Base-by-base conservation (phyloP, 2,888 invertebrate genomes). In the Polydesmus complanatus region DNA sequence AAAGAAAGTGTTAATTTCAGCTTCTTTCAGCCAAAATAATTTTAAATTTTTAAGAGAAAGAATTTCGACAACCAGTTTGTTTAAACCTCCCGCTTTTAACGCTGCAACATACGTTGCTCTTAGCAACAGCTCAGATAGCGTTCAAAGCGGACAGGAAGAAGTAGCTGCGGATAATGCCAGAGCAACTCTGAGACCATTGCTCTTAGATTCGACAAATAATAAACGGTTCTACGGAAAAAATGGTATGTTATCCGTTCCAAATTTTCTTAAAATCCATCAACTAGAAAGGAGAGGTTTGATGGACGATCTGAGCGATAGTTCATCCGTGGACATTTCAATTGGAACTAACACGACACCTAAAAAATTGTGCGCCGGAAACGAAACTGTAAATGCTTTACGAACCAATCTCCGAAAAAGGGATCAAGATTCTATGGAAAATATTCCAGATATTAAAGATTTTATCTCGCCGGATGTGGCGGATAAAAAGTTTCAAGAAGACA, bases 201-300 rank as follows among this genome's bases (percentile, higher is more conserved):
- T 8, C n/a, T 19, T 52, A 11, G 53, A 58, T 14, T 19, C 54
- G 21, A n/a, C 56, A 14, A 27, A 48, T 14, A 59, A 58, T 27
- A 27, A 53, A 19, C 53, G 63, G 1, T 37, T 63, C 14, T 49
- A 60, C n/a, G 37, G 37, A 8, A 37, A 37, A 37, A 77, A 84
- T 58, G 85, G 85, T 68, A 84, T 83, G 1, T 80, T 83, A 55
- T 86, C 85, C 2, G 85, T 85, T 67, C 85, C 86, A 66, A 85
- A 86, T 72, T 85, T 85, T 70, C 63, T 62, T 37, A 58, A 48
- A 3, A 60, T 60, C 22, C 56, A 60, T 18, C 22, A 48, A 22
- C 49, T 26, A 14, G 60, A 60, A 27, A 59, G 21, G 21, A 48
- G 55, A 3, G 60, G 60, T 26, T 50, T 60, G 14, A 60, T 60